phyloP scores from a whole-genome alignment of 2,888 invertebrate genomes.

The Slavum lentiscoides region DNA sequence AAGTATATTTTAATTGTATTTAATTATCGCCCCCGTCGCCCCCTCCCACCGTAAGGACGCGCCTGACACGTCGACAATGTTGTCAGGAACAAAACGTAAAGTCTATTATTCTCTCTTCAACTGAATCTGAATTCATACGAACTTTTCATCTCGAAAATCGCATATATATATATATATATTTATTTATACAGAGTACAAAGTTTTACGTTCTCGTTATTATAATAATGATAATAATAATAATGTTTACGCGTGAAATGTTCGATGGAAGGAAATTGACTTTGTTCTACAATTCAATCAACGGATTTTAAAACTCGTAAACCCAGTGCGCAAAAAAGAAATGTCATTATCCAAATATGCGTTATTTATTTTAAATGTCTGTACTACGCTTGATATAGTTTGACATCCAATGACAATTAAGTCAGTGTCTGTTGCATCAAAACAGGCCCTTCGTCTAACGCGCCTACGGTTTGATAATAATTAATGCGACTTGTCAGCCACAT shows the following conservation, averaged over 20 bases:
- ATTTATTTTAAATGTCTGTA: conserved; percentile 26
- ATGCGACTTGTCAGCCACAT: conserved; percentile 52
- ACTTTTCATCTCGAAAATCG: background rate
- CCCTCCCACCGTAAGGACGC: too few species aligned
- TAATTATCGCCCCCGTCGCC: too few species aligned
- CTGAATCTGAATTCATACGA: too few species aligned
- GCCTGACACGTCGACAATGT: too few species aligned
- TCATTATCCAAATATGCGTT: conserved; percentile 23
- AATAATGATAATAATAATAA: background rate
- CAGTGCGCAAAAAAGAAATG: background rate
- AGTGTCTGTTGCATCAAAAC: conserved; percentile 43
- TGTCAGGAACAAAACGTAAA: too few species aligned
- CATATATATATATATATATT: too few species aligned
- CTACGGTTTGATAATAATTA: conserved; percentile 49
- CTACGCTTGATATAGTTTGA: conserved; percentile 35
- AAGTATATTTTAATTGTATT: too few species aligned
- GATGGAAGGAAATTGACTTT: background rate
- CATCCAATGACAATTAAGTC: conserved; percentile 47
- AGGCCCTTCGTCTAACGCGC: conserved; percentile 20
- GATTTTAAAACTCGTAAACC: conserved; percentile 5
- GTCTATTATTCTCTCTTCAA: too few species aligned
- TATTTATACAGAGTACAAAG: too few species aligned
- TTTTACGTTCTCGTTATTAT: conserved; percentile 1
- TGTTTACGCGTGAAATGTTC: too few species aligned
- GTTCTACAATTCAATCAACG: conserved; percentile 18